Percentiles rank a stretch among this genome's conserved stretches.
Conservation (phyloP, 2,888 invertebrate genomes). For the Maniola hyperantus region DNA sequence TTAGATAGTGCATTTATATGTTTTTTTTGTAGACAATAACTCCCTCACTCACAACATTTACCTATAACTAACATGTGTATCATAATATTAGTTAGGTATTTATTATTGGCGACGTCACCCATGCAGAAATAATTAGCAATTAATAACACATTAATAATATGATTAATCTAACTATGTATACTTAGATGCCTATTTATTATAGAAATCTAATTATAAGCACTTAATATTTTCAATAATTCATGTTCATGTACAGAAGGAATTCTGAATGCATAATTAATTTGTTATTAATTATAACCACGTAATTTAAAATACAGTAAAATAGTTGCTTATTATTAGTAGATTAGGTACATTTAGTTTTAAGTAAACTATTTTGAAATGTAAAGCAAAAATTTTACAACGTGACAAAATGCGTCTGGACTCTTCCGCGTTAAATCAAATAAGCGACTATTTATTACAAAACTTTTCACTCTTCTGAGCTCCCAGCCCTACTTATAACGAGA, state of each 20-base stretch:
- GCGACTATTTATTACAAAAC: too few relatives aligned
- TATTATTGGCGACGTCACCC: conserved; percentile 8
- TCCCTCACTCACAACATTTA: conserved; percentile 25
- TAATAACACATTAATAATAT: conserved; percentile 13
- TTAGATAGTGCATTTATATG: conserved; percentile 26
- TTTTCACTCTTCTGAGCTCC: too few relatives aligned
- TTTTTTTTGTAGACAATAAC: conserved; percentile 14
- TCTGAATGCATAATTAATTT: conserved; percentile 33
- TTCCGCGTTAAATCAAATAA: too few relatives aligned
- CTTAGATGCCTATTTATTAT: neutral
- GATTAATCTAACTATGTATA: conserved; percentile 9
- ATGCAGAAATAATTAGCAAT: conserved; percentile 14
- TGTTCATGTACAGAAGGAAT: conserved; percentile 31
- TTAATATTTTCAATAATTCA: conserved; percentile 36
- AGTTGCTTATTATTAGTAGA: conserved; percentile 28
- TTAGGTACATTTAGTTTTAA: conserved; percentile 16
- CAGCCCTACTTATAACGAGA: too few relatives aligned
- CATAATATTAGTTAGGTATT: too few relatives aligned
- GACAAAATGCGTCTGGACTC: conserved; percentile 11
- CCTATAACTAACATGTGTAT: neutral
- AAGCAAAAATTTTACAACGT: neutral
- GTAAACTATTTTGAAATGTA: conserved; percentile 9
- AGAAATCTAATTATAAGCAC: conserved; percentile 26
- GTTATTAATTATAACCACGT: conserved; percentile 32
- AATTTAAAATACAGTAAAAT: conserved; percentile 35